Evolutionary conservation across 2,113 vertebrate species (phyloP), one percentile per base, ranked within the genome.

Genomic region (Notarius quadriscutis): DNA sequence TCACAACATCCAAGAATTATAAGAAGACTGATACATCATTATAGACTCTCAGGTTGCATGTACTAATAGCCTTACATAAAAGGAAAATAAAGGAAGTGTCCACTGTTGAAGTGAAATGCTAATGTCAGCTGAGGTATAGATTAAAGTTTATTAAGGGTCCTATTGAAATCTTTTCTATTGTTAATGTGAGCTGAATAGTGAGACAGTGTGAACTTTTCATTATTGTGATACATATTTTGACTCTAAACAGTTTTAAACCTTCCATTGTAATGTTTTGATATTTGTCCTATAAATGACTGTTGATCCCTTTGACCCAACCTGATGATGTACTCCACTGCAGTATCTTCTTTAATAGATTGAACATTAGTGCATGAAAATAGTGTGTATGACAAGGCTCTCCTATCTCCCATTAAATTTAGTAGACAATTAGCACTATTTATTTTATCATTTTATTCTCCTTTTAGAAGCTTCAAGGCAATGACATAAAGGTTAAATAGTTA

Each of bases 381-480:
- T 80, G 5, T 89, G 94, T 94, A 94, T 95, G 94, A 92, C 78
- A 89, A 91, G 92, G 91, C 90, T 92, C 93, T 91, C 91, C 91
- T 91, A 93, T 92, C 93, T 91, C 91, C 91, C 90, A 93, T 94
- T 93, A 94, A 93, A 95, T 83, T 92, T 92, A 95, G 95, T 91
- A 93, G 83, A 92, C 92, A 90, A 91, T 91, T 94, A 94, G 88
- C 92, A 90, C 88, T 9, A 63, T 63, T 63, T 25, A 20, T 63
- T 62, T 91, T 94, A 93, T 90, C 93, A 94, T 90, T 86, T 55
- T 25, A 67, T 82, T 22, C 85, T 71, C 7, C 14, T 34, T 81
- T 74, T 72, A 41, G 53, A 50, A 62, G 41, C 86, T 84, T 86
- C 83, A 89, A 90, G 90, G 25, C 87, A 89, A 87, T 87, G 72